Base-by-base conservation (phyloP, 2,113 vertebrate species). In the Sclerurus mexicanus region DNA sequence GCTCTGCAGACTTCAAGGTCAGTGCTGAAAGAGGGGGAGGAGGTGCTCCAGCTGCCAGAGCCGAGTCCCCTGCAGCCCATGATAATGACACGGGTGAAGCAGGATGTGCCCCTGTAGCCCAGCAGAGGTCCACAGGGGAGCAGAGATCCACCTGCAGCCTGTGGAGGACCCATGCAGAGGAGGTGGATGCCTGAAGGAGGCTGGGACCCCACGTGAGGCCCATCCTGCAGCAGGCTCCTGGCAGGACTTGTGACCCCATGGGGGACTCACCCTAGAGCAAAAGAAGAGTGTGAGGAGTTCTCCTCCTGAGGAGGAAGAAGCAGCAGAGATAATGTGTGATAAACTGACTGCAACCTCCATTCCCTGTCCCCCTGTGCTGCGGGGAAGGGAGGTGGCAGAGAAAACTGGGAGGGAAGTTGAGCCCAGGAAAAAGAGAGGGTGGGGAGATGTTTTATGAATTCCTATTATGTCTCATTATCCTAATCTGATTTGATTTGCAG, bases 211-310 rank as follows among this genome's bases (percentile, higher is more conserved):
- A 21, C 2, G 8, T 40, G 40, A 87, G 30, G 23, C n/a, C n/a
- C 40, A n/a, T 37, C 30, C 24, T 55, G 56, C 20, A 47, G 39
- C 30, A 35, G 23, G 33, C 9, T 63, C 56, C 66, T 56, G 75
- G 40, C 10, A 87, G 13, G 20, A 56, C 17, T 24, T 42, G 49
- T 22, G 42, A 10, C 13, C 40, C 21, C 0, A 0, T 25, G 40
- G 20, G 39, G 27, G 49, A 21, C 25, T 35, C 75, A 56, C 20
- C 13, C 25, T 35, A 67, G 25, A 72, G 24, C 24, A 88, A 35
- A 16, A 44, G 21, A 64, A 56, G 49, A 40, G 20, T 35, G 20
- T 40, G 35, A 80, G 35, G 15, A 63, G 31, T 42, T 9, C 9
- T 72, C 6, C 17, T 30, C 13, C 20, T 49, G 7, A 40, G 35